phyloP scores from a whole-genome alignment of 2,797 vertebrate genomes.

The Hapalemur alaotrensis region DNA sequence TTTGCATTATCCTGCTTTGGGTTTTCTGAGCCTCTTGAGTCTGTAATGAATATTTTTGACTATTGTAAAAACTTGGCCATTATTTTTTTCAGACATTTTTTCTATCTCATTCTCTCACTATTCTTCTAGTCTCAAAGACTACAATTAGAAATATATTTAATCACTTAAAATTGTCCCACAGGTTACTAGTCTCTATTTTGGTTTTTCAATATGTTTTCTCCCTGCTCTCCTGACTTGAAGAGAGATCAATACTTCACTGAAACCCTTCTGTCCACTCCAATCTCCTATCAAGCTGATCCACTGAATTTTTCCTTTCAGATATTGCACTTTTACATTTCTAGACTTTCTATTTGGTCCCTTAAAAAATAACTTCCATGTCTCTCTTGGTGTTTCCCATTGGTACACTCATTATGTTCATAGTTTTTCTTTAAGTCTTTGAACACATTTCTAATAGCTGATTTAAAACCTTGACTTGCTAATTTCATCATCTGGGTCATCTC shows the following conservation, averaged over 20 bases:
- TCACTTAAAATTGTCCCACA: not conserved
- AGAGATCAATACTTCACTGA: not conserved
- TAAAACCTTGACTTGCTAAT: not conserved
- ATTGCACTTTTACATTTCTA: not conserved
- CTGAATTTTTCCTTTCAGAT: conserved; percentile 9
- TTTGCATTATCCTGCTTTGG: not conserved
- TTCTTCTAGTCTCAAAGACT: not conserved
- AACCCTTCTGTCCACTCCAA: not conserved
- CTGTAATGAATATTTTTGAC: not conserved
- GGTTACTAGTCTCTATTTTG: not conserved
- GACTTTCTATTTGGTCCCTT: not conserved
- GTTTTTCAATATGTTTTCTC: not conserved
- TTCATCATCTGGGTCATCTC: not conserved
- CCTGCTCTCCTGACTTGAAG: not conserved
- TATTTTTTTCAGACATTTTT: not conserved
- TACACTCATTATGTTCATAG: not conserved
- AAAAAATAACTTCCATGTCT: not conserved
- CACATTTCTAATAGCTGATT: not conserved
- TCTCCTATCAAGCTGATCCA: not conserved
- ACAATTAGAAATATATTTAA: not conserved
- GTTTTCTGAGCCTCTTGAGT: not conserved
- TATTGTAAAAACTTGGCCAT: not conserved
- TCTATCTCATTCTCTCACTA: not conserved
- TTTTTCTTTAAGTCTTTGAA: conserved; percentile 18
- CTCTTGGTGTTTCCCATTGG: not conserved